Evolutionary conservation across 2,113 vertebrate species (phyloP), one percentile per base, ranked within the genome.

Genomic region (Ia io): DNA sequence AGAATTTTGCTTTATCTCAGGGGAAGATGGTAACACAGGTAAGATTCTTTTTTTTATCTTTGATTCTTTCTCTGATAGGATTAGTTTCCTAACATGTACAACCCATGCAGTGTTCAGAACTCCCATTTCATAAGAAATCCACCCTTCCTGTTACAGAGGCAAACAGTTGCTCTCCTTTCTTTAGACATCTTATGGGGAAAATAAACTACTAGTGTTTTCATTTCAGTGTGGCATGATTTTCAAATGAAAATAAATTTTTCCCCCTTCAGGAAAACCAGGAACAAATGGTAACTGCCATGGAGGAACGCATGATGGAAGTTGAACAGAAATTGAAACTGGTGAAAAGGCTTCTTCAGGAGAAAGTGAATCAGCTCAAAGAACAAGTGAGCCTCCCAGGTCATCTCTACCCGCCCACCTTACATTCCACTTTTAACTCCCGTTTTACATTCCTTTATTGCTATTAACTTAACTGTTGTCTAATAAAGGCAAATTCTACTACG

Each of bases 301-400:
- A 99, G 95, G 98, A 98, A 88, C 98, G 99, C 1, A 99, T 99
- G 99, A 98, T 98, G 95, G 99, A 99, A 87, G 99, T 99, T 40
- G 99, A 99, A 83, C 98, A 99, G 97, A 99, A 99, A 69, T 98
- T 99, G 30, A 98, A 98, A 83, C 98, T 99, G 51, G 98, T 99
- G 80, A 99, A 99, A 95, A 98, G 99, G 92, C 99, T 99, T 97
- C 98, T 99, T 93, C 99, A 98, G 94, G 99, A 99, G 71, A 99
- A 99, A 98, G 99, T 99, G 3, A 98, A 98, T 96, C 99, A 99
- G 98, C 99, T 99, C 78, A 99, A 99, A 97, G 99, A 99, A 70
- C 99, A 99, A 98, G 99, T 99, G 97, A 98, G 98, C 23, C 13
- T 71, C 73, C 17, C 32, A 20, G 8, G 6, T 23, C 59, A 87